Evolutionary conservation across 2,113 vertebrate species (phyloP).

Genomic region (Motacilla alba): DNA sequence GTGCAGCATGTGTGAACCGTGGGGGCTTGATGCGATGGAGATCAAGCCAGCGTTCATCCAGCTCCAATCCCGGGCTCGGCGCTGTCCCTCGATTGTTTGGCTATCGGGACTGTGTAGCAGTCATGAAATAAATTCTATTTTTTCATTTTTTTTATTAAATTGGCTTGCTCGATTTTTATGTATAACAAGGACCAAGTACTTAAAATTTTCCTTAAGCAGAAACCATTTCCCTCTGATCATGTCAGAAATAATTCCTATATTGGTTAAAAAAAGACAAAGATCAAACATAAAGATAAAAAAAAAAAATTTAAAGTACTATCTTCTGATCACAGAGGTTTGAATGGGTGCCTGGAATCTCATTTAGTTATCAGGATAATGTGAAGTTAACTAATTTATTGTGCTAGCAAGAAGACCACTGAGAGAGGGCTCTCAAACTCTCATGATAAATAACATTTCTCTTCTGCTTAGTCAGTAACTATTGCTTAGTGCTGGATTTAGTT

Average conservation of each 20-base stretch:
- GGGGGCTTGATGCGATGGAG: too few relatives aligned
- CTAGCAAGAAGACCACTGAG: not conserved
- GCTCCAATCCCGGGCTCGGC: too few relatives aligned
- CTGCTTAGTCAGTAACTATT: slow-evolving; percentile 17
- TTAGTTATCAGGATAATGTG: not conserved
- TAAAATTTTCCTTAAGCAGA: not conserved
- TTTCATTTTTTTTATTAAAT: too few relatives aligned
- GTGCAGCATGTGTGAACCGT: too few relatives aligned
- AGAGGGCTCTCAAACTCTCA: not conserved
- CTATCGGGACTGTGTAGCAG: too few relatives aligned
- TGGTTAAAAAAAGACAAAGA: not conserved
- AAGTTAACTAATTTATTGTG: not conserved
- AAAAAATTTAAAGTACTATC: fast-evolving
- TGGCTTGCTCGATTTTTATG: too few relatives aligned
- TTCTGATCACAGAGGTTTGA: not conserved
- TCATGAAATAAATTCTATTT: too few relatives aligned
- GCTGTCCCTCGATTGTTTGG: too few relatives aligned
- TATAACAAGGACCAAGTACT: not conserved
- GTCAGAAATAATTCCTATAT: not conserved
- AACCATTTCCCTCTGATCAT: not conserved
- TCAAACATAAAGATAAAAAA: not conserved
- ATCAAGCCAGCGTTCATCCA: too few relatives aligned
- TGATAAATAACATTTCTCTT: not conserved
- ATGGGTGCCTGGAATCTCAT: not conserved
- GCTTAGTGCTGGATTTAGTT: not conserved